phyloP scores from a whole-genome alignment of 2,888 invertebrate genomes.

The Panopea generosa region DNA sequence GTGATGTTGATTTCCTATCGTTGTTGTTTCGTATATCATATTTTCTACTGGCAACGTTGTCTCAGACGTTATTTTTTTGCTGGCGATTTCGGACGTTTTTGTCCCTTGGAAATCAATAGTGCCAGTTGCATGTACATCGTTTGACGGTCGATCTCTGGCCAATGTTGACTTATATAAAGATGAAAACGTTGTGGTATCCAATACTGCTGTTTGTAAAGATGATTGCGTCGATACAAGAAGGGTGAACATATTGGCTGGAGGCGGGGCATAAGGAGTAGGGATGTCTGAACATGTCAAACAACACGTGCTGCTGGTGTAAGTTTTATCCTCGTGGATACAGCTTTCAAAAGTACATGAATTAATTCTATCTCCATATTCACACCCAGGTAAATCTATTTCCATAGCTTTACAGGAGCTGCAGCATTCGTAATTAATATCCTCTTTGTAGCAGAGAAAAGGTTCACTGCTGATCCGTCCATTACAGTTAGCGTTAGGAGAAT shows the following conservation, averaged over 20 bases:
- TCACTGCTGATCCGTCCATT: conserved; percentile 4
- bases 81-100: too few species aligned
- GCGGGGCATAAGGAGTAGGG: conserved; percentile 41
- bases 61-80: too few species aligned
- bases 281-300: conserved; percentile 54
- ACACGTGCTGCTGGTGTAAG: conserved; percentile 21
- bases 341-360: conserved; percentile 18
- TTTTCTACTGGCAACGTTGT: too few species aligned
- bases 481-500: conserved; percentile 36
- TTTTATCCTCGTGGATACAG: conserved; percentile 25
- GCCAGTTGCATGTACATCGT: not conserved
- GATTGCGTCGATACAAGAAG: not conserved
- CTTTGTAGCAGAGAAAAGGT: conserved; percentile 36
- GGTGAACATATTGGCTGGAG: not conserved
- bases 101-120: too few species aligned
- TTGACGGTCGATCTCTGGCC: not conserved
- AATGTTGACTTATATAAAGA: not conserved
- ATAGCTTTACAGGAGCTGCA: conserved; percentile 41
- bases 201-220: not conserved
- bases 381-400: conserved; percentile 27
- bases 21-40: too few species aligned
- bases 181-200: not conserved
- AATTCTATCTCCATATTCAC: conserved; percentile 55
- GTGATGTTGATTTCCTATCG: too few species aligned
- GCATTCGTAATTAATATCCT: conserved; percentile 32